Evolutionary conservation across 2,888 invertebrate genomes (phyloP).

Genomic region (Eupsilia transversa): DNA sequence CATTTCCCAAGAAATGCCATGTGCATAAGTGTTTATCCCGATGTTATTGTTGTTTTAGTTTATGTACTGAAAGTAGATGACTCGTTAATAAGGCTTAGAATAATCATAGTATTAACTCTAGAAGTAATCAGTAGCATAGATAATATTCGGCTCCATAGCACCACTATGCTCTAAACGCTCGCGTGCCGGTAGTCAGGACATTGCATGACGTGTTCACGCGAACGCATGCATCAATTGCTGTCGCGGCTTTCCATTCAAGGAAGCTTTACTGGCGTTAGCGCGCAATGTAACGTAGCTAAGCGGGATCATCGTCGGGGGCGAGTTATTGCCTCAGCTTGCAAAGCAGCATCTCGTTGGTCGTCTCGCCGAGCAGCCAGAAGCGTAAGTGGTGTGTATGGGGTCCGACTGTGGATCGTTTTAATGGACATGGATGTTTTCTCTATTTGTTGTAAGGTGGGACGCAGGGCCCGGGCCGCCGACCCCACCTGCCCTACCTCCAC

Average conservation of each 20-base stretch:
- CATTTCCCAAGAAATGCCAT: slow-evolving; percentile 6
- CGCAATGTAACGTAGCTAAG: slow-evolving; percentile 56
- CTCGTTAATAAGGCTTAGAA: slow-evolving; percentile 61
- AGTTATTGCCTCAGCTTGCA: slow-evolving; percentile 41
- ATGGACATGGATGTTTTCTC: slow-evolving; percentile 87
- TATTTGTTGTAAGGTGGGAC: slow-evolving; percentile 90
- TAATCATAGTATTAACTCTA: slow-evolving; percentile 65
- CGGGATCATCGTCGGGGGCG: slow-evolving; percentile 53
- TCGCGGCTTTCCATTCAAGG: slow-evolving; percentile 60
- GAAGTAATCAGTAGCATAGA: slow-evolving; percentile 74
- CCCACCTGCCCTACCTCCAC: slow-evolving; percentile 91
- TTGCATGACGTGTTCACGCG: slow-evolving; percentile 75
- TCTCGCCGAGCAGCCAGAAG: slow-evolving; percentile 85
- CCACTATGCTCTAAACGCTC: slow-evolving; percentile 89
- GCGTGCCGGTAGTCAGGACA: slow-evolving; percentile 77
- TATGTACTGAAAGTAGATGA: slow-evolving; percentile 26
- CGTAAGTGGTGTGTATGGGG: slow-evolving; percentile 90
- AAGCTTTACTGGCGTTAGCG: slow-evolving; percentile 57
- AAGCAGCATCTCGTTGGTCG: slow-evolving; percentile 45
- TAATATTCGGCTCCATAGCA: slow-evolving; percentile 86
- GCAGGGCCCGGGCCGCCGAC: slow-evolving; percentile 90
- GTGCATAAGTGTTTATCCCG: slow-evolving; percentile 8
- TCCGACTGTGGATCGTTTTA: slow-evolving; percentile 82
- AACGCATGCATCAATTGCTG: slow-evolving; percentile 66
- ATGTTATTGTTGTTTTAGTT: slow-evolving; percentile 25